Evolutionary conservation across 2,113 vertebrate species (phyloP).

Genomic region (Cebus imitator): DNA sequence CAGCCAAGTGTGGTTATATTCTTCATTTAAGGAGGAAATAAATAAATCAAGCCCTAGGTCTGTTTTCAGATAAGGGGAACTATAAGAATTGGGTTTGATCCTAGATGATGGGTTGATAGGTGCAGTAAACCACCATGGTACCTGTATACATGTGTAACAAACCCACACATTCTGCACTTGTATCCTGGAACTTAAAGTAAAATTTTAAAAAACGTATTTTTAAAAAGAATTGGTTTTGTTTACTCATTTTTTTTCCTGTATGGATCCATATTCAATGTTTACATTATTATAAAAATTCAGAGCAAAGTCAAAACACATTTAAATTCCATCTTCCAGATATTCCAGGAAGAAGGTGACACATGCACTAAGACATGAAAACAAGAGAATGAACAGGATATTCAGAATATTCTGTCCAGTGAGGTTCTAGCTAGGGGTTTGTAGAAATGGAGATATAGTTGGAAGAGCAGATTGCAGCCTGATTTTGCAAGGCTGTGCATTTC

Average conservation of each 20-base stretch:
- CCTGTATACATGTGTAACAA: no score
- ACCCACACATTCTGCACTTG: no score
- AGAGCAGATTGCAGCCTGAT: slow-evolving; percentile 11
- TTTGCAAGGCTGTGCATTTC: neutral
- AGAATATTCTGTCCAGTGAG: neutral
- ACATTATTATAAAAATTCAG: slow-evolving; percentile 63
- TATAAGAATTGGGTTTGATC: slow-evolving; percentile 32
- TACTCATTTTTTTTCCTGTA: slow-evolving; percentile 4
- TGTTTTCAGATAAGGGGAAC: slow-evolving; percentile 59
- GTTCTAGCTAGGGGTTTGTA: slow-evolving; percentile 47
- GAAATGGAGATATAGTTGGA: neutral
- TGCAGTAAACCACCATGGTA: no score
- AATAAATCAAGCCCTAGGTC: slow-evolving; percentile 17
- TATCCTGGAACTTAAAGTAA: no score
- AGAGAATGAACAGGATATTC: slow-evolving; percentile 46
- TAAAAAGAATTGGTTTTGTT: slow-evolving; percentile 35
- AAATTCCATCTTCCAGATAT: slow-evolving; percentile 59
- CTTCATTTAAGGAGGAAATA: slow-evolving; percentile 62
- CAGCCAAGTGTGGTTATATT: slow-evolving; percentile 57
- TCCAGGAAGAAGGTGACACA: slow-evolving; percentile 13
- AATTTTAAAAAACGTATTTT: no score
- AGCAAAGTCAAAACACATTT: slow-evolving; percentile 58
- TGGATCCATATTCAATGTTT: slow-evolving; percentile 55
- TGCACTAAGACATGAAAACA: neutral
- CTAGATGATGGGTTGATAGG: no score